These are phyloP conservation scores for Perccottus glenii DNA, from an alignment of 2,113 vertebrate genomes.

Conservation along the genomic window DNA sequence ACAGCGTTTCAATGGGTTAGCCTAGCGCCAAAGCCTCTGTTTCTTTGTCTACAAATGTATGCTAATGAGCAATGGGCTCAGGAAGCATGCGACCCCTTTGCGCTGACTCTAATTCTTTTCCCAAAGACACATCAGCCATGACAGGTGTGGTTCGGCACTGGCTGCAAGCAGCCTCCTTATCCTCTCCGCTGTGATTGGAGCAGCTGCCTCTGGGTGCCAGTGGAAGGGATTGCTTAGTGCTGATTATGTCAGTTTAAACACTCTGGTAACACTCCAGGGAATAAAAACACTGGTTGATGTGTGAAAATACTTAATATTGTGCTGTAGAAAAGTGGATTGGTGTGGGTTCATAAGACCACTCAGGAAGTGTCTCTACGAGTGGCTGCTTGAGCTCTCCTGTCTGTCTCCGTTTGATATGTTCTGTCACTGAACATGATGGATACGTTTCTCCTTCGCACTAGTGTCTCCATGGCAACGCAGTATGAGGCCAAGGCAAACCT, in stretches of 20 bases:
- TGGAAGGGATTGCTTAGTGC: conserved; percentile 23
- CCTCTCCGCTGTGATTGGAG: conserved; percentile 45
- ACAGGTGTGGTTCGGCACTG: conserved; percentile 38
- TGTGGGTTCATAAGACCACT: background rate
- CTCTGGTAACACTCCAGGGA: background rate
- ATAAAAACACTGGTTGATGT: background rate
- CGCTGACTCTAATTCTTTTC: conserved; percentile 45
- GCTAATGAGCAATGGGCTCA: conserved; percentile 50
- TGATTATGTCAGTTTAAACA: conserved; percentile 10
- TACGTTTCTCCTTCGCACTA: conserved; percentile 26
- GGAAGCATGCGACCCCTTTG: conserved; percentile 33
- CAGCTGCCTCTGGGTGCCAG: conserved; percentile 45
- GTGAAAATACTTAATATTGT: background rate
- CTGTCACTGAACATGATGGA: conserved; percentile 25
- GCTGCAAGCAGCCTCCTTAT: conserved; percentile 32
- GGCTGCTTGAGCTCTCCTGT: conserved; percentile 12
- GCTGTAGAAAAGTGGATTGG: background rate
- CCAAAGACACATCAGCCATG: conserved; percentile 42
- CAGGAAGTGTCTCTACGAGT: background rate
- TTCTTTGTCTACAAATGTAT: conserved; percentile 67
- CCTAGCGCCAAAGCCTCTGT: conserved; percentile 7
- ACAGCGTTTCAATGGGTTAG: conserved; percentile 23
- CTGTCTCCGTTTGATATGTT: background rate
- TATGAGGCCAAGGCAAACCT: conserved; percentile 12
- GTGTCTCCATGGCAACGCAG: conserved; percentile 48